phyloP scores from a whole-genome alignment of 2,888 invertebrate species.

The Mesorhabditis spiculigera region DNA sequence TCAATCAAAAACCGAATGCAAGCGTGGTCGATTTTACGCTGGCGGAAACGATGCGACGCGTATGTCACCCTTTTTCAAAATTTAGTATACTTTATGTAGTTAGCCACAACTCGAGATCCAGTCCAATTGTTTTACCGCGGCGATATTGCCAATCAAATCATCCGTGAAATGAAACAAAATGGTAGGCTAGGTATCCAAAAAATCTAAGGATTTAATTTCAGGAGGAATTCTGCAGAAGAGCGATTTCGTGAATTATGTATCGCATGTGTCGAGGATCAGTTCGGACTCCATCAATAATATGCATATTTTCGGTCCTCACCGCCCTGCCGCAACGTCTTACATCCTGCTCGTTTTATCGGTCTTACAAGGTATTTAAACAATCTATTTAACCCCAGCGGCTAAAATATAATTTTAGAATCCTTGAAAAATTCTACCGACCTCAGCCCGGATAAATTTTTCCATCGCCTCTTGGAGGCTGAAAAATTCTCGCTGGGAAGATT shows the following conservation, averaged over 20 bases:
- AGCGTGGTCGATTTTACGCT: neutral
- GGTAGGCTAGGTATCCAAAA: neutral
- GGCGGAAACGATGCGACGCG: neutral
- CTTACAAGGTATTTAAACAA: too few relatives aligned
- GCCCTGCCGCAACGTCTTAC: neutral
- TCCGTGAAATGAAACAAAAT: neutral
- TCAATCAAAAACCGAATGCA: neutral
- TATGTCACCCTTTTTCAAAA: neutral
- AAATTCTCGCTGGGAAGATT: neutral
- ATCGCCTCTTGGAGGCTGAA: too few relatives aligned
- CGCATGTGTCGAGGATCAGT: neutral
- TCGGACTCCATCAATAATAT: neutral
- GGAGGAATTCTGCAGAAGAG: neutral
- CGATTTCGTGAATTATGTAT: slow-evolving; percentile 1
- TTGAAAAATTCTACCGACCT: too few relatives aligned
- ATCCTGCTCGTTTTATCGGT: neutral
- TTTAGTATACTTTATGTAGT: neutral
- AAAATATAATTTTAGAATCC: too few relatives aligned
- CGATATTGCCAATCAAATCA: slow-evolving; percentile 6
- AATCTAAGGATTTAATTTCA: neutral
- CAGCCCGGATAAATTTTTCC: too few relatives aligned
- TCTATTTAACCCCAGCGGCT: too few relatives aligned
- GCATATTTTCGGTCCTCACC: neutral
- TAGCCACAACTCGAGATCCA: neutral
- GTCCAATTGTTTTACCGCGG: neutral